These are phyloP conservation scores for Peromyscus maniculatus DNA, from an alignment of 2,113 vertebrate genomes.

Conservation along the genomic window DNA sequence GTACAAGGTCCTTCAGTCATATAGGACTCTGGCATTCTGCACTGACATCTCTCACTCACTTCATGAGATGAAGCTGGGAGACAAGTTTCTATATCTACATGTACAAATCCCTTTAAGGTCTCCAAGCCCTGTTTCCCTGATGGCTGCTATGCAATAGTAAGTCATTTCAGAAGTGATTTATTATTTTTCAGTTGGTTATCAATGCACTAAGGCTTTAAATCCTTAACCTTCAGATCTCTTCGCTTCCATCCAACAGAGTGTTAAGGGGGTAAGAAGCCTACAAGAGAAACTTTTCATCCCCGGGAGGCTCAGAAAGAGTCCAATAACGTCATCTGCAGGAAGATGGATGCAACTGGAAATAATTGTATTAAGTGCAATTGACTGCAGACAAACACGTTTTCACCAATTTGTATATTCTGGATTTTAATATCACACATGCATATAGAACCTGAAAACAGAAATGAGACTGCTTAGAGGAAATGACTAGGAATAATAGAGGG, in stretches of 20 bases:
- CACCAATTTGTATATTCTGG: neutral
- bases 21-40: neutral
- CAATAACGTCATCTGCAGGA: neutral
- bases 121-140: neutral
- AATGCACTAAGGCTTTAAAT: neutral
- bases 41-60: neutral
- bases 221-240: constrained; percentile 49
- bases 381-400: neutral
- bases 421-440: neutral
- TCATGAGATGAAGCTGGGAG: neutral
- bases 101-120: constrained; percentile 4
- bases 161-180: constrained; percentile 37
- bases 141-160: neutral
- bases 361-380: neutral
- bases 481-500: neutral
- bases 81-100: neutral
- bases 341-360: neutral
- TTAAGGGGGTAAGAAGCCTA: neutral
- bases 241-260: constrained; percentile 1
- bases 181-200: constrained; percentile 17
- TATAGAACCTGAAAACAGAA: neutral
- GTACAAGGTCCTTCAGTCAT: neutral
- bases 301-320: constrained; percentile 19
- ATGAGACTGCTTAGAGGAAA: neutral
- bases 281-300: constrained; percentile 2